Evolutionary conservation across 1,140 invertebrate species (phyloP), one percentile per base, ranked within the genome.

Genomic region (Drosophila ogumai): DNA sequence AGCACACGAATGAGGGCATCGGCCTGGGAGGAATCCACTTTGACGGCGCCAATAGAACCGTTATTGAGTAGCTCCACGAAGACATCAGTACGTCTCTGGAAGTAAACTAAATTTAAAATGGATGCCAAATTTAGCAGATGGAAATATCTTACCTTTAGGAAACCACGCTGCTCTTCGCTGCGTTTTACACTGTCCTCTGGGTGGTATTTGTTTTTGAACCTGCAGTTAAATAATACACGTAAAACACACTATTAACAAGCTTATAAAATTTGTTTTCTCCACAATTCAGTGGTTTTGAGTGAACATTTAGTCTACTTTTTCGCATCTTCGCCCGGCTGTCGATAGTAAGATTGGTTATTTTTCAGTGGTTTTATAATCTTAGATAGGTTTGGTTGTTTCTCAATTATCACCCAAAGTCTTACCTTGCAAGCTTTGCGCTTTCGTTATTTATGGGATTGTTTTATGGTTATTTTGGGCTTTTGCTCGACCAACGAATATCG

Each of bases 161-260:
- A 96, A 58, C 93, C 92, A 13, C 96, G 93, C 80, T 98, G 96
- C 92, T 99, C 98, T 32, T 98, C 96, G 93, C 97, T 98, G 43
- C 97, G 94, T 93, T 97, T 98, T 8, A 97, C 94, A 56, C 96
- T 98, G 87, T 99, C 98, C 93, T 99, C 98, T 6, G 99, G 99
- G 94, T 99, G 98, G 92, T 99, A 99, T 94, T 99, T 99, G 74
- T 97, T 96, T 93, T 99, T 98, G 94, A 99, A 99, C 99, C 99
- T 99, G 93, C 7, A 78, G 64, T 13, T 75, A 78, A 49, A 80
- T 10, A 69, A 55, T 28, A 28, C 25, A 28, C 5, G 44, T 32
- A 13, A 17, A 6, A 38, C 36, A 17, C 5, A 32, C 12, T 17
- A 38, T 66, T 36, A 64, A 17, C 13, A 15, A 36, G 10, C 6